Evolutionary conservation across 2,888 invertebrate species (phyloP).

Genomic region (Oeneis ivallda): DNA sequence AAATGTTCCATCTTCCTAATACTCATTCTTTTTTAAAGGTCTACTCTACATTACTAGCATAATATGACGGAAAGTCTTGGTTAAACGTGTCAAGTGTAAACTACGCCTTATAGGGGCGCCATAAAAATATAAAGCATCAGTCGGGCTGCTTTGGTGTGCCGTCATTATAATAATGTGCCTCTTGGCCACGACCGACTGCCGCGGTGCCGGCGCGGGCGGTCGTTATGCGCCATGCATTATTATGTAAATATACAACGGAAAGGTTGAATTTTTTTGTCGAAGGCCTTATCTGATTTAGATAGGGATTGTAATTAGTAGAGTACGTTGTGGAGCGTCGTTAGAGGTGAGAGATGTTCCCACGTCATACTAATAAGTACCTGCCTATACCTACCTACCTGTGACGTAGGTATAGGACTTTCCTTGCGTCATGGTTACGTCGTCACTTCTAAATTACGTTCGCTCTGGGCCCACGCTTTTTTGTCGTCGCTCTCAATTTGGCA

Average conservation of each 20-base stretch:
- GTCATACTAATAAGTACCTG: conserved; percentile 26
- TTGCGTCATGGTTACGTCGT: not conserved
- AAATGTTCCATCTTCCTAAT: too few relatives aligned
- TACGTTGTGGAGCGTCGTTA: conserved; percentile 54
- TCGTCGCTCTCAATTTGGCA: too few relatives aligned
- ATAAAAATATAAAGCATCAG: conserved; percentile 55
- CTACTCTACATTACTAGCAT: too few relatives aligned
- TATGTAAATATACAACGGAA: conserved; percentile 77
- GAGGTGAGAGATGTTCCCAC: conserved; percentile 62
- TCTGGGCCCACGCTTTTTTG: not conserved
- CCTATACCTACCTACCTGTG: not conserved
- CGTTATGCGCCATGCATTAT: conserved; percentile 75
- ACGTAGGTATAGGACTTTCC: conserved; percentile 7
- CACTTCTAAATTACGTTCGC: not conserved
- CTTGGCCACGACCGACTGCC: conserved; percentile 45
- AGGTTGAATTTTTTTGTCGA: conserved; percentile 59
- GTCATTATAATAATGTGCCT: conserved; percentile 69
- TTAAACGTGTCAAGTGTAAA: not conserved
- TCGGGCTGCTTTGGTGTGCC: conserved; percentile 47
- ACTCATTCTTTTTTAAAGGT: too few relatives aligned
- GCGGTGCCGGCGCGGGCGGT: conserved; percentile 53
- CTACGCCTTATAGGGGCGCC: conserved; percentile 20
- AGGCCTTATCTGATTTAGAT: conserved; percentile 71
- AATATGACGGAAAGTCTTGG: not conserved
- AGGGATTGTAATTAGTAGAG: conserved; percentile 72